Percentiles rank a stretch among this genome's conserved stretches.
These are phyloP conservation scores for Enhydra lutris DNA, from an alignment of 2,113 vertebrate species.

Conservation along the genomic window DNA sequence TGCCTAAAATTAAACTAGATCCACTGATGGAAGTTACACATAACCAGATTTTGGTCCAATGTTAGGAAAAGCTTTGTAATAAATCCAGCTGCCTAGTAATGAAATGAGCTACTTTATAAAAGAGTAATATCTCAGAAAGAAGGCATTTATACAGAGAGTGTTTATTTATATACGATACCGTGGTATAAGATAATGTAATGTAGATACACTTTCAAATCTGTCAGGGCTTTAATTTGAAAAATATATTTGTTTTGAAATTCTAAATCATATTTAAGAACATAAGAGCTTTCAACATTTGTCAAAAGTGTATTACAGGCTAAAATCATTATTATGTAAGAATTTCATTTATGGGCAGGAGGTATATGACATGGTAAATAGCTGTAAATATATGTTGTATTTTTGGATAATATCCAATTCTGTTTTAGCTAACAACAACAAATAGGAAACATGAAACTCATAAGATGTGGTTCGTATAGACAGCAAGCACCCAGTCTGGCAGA, in stretches of 20 bases:
- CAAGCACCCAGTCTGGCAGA: background rate
- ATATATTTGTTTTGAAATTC: background rate
- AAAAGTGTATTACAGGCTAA: background rate
- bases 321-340: background rate
- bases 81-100: background rate
- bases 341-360: background rate
- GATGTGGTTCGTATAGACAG: background rate
- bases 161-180: background rate
- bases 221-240: background rate
- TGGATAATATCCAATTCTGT: background rate
- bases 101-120: background rate
- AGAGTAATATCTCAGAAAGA: background rate
- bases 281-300: background rate
- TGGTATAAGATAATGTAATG: background rate
- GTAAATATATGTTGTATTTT: background rate
- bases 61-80: background rate
- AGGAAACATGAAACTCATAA: background rate
- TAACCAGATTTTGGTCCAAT: background rate
- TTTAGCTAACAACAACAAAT: conserved; percentile 5
- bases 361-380: background rate
- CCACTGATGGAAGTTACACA: background rate
- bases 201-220: background rate
- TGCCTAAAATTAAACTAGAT: background rate
- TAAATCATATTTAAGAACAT: background rate
- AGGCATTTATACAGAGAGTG: background rate